Conservation (phyloP, 2,797 vertebrate species). For the Uromys caudimaculatus region DNA sequence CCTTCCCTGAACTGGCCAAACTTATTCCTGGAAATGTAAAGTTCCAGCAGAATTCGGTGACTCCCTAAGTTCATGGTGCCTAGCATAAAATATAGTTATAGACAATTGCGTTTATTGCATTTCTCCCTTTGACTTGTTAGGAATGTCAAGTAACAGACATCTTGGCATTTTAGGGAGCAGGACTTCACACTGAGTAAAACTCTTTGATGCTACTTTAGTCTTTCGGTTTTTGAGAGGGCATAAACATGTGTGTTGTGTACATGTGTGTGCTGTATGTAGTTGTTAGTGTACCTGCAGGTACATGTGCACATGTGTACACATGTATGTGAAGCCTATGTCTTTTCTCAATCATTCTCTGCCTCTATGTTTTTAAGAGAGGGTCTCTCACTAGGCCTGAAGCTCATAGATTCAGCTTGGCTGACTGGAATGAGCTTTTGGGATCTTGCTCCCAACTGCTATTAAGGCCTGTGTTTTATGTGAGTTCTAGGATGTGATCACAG, state of each 20-base stretch:
- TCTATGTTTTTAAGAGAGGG: not conserved
- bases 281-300: not conserved
- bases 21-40: not conserved
- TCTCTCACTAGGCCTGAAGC: not conserved
- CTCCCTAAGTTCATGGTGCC: not conserved
- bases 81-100: not conserved
- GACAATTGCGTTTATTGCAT: slow-evolving; percentile 8
- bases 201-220: not conserved
- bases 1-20: not conserved
- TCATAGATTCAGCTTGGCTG: not conserved
- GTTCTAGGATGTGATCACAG: not conserved
- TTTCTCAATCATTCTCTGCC: not conserved
- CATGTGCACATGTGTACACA: not conserved
- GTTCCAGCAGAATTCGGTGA: not conserved
- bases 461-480: not conserved
- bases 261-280: not conserved
- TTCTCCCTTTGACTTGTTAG: not conserved
- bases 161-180: slow-evolving; percentile 7
- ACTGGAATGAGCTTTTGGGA: not conserved
- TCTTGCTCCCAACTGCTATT: not conserved
- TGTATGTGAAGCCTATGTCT: not conserved
- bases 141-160: not conserved
- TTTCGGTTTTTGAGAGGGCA: not conserved
- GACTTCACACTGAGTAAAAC: not conserved
- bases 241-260: not conserved